phyloP scores from a whole-genome alignment of 2,888 invertebrate genomes.

The Nymphalis urticae region DNA sequence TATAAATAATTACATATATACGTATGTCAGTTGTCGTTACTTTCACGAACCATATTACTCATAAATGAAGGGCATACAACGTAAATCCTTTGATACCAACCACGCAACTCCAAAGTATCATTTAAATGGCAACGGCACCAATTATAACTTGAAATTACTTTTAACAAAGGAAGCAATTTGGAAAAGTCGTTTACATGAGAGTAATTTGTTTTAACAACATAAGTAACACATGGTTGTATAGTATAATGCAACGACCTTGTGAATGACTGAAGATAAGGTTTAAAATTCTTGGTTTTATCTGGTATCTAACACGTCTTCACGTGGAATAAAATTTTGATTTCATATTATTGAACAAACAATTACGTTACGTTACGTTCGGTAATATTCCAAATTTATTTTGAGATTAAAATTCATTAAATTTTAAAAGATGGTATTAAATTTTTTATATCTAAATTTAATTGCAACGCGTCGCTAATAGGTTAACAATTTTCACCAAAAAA shows the following conservation, averaged over 20 bases:
- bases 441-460: too few species aligned
- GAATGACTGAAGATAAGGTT: background rate
- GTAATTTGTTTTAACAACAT: constrained; percentile 31
- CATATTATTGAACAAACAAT: too few species aligned
- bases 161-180: constrained; percentile 56
- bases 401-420: too few species aligned
- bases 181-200: constrained; percentile 40
- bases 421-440: too few species aligned
- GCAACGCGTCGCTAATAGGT: too few species aligned
- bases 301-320: too few species aligned
- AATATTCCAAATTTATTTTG: too few species aligned
- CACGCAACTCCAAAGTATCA: constrained; percentile 35
- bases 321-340: too few species aligned
- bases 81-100: constrained; percentile 31
- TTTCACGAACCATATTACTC: background rate
- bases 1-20: background rate
- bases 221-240: constrained; percentile 10
- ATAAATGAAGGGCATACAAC: background rate
- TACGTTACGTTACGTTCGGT: too few species aligned
- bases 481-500: too few species aligned
- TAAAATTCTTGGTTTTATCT: background rate
- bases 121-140: constrained; percentile 45
- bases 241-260: background rate
- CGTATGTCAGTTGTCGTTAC: constrained; percentile 2
- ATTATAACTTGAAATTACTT: constrained; percentile 63